Percentiles rank a stretch among this genome's conserved stretches.
phyloP scores from a whole-genome alignment of 2,797 vertebrate genomes.

The Enteromius argenteus region DNA sequence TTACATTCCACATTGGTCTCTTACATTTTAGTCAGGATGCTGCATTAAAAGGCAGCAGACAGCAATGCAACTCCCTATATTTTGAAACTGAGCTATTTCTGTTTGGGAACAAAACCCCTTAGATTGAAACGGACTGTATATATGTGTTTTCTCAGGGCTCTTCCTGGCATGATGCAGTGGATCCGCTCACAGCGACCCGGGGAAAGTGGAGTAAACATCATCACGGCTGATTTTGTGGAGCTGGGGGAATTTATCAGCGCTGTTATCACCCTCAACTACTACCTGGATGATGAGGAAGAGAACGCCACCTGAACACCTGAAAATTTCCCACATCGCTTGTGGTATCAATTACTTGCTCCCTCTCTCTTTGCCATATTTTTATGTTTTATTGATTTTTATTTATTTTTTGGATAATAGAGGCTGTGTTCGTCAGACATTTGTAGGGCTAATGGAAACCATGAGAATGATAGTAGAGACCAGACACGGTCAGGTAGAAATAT shows the following conservation, averaged over 20 bases:
- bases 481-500: constrained; percentile 5
- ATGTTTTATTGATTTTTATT: constrained; percentile 10
- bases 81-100: not conserved
- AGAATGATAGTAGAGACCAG: constrained; percentile 13
- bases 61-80: not conserved
- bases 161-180: constrained; percentile 98
- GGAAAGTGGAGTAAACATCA: constrained; percentile 95
- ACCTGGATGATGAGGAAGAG: constrained; percentile 89
- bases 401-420: constrained; percentile 63
- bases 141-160: constrained; percentile 80
- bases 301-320: constrained; percentile 83
- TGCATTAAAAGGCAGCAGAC: not conserved
- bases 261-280: constrained; percentile 97
- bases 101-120: not conserved
- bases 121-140: not conserved
- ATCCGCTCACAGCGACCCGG: constrained; percentile 92
- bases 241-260: constrained; percentile 97
- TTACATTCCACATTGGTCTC: too few species aligned
- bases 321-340: not conserved
- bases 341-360: constrained; percentile 17
- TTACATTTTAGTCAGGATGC: not conserved
- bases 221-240: constrained; percentile 98
- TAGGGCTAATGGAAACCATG: constrained; percentile 40
- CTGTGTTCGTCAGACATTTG: constrained; percentile 65
- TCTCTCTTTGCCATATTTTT: constrained; percentile 16